These are phyloP conservation scores for Peromyscus eremicus DNA, from an alignment of 2,797 vertebrate species.

Conservation along the genomic window DNA sequence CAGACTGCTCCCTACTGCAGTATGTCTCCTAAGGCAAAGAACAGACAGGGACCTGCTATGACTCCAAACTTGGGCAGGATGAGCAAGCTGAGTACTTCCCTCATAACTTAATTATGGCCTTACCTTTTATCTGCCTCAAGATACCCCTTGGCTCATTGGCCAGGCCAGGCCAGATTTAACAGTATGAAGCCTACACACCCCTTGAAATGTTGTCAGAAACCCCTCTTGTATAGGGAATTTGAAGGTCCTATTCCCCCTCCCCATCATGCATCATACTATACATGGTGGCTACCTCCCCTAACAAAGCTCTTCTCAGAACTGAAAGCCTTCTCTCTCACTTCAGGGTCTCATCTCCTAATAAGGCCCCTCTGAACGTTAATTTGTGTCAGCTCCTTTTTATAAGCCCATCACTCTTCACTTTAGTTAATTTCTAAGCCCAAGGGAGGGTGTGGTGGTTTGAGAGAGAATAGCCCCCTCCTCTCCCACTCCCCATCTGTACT, in stretches of 20 bases:
- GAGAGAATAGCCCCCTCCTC: not conserved
- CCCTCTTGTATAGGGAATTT: not conserved
- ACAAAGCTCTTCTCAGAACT: not conserved
- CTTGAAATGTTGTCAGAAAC: not conserved
- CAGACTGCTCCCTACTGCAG: not conserved
- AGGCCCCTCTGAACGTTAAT: not conserved
- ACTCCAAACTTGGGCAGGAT: not conserved
- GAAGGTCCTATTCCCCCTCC: not conserved
- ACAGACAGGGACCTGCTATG: not conserved
- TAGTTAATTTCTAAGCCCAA: not conserved
- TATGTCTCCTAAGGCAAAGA: not conserved
- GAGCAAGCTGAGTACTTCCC: not conserved
- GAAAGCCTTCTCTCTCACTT: not conserved
- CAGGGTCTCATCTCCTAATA: not conserved
- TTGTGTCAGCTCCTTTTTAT: not conserved
- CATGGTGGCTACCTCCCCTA: not conserved
- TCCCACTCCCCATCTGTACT: accelerated
- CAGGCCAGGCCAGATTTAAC: not conserved
- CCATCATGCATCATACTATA: not conserved
- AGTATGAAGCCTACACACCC: not conserved
- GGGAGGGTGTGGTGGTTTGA: not conserved
- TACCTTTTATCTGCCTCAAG: not conserved
- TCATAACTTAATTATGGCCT: not conserved
- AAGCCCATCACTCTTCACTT: not conserved
- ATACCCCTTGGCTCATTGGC: not conserved